phyloP scores from a whole-genome alignment of 2,113 vertebrate genomes.

The Leptosomus discolor region DNA sequence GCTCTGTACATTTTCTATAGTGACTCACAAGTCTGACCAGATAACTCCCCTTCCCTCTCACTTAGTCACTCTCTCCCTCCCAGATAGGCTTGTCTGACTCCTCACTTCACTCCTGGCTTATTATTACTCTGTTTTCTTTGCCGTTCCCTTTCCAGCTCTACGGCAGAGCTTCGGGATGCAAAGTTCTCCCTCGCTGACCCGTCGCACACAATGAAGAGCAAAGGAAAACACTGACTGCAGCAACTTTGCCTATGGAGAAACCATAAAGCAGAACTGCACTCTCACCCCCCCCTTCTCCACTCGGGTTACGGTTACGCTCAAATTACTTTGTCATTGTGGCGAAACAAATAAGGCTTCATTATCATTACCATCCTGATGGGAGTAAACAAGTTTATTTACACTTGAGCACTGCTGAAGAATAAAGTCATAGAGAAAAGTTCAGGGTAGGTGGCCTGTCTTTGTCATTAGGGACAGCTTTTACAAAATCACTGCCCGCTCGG shows the following conservation, averaged over 20 bases:
- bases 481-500: slow-evolving; percentile 38
- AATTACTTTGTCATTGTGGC: slow-evolving; percentile 70
- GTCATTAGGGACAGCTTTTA: slow-evolving; percentile 50
- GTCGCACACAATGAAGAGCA: slow-evolving; percentile 1
- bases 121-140: not conserved
- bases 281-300: not conserved
- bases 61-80: slow-evolving; percentile 50
- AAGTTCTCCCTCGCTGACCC: slow-evolving; percentile 22
- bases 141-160: not conserved
- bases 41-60: slow-evolving; percentile 25
- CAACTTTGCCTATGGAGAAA: slow-evolving; percentile 23
- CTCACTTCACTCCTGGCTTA: not conserved
- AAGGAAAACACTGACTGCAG: slow-evolving; percentile 32
- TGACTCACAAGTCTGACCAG: slow-evolving; percentile 51
- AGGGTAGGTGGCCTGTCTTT: slow-evolving; percentile 72
- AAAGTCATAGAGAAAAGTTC: slow-evolving; percentile 68
- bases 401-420: slow-evolving; percentile 73
- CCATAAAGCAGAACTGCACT: slow-evolving; percentile 28
- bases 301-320: slow-evolving; percentile 26
- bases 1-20: slow-evolving; percentile 14
- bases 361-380: slow-evolving; percentile 69
- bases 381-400: slow-evolving; percentile 80
- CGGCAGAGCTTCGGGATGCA: not conserved
- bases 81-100: not conserved
- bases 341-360: slow-evolving; percentile 75